Conservation (phyloP, 2,888 invertebrate genomes). For the Formica aserva region DNA sequence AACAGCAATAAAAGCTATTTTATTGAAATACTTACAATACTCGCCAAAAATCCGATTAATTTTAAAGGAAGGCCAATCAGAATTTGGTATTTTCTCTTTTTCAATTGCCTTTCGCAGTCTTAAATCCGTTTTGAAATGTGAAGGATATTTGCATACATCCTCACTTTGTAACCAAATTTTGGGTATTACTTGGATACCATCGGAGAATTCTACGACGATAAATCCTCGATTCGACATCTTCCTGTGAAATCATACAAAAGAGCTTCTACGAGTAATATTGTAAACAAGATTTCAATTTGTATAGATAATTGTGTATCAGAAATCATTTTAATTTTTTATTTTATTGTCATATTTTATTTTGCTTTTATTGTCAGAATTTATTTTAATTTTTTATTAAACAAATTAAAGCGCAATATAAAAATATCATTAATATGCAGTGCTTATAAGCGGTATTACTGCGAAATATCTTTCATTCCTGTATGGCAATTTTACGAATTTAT, state of each 20-base stretch:
- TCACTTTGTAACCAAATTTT: constrained; percentile 5
- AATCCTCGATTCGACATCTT: too few relatives aligned
- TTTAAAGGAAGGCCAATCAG: background rate
- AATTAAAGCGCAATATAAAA: background rate
- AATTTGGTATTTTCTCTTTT: background rate
- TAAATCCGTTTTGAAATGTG: background rate
- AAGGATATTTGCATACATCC: background rate
- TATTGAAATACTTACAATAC: background rate
- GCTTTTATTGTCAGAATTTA: too few relatives aligned
- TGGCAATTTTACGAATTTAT: constrained; percentile 5
- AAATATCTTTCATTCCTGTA: background rate
- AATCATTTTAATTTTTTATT: too few relatives aligned
- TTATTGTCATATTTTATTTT: too few relatives aligned
- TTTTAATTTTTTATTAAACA: background rate
- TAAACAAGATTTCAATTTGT: too few relatives aligned
- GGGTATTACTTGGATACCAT: background rate
- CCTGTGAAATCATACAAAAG: too few relatives aligned
- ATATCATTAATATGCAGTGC: background rate
- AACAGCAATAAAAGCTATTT: too few relatives aligned
- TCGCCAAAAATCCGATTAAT: background rate
- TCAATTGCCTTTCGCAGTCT: background rate
- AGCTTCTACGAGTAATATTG: too few relatives aligned
- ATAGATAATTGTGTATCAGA: too few relatives aligned
- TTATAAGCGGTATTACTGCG: constrained; percentile 7
- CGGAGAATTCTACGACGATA: too few relatives aligned